A percentile compares a stretch with the other conserved stretches of the same genome.
phyloP scores from a whole-genome alignment of 1,140 invertebrate genomes.

The Battus philenor region DNA sequence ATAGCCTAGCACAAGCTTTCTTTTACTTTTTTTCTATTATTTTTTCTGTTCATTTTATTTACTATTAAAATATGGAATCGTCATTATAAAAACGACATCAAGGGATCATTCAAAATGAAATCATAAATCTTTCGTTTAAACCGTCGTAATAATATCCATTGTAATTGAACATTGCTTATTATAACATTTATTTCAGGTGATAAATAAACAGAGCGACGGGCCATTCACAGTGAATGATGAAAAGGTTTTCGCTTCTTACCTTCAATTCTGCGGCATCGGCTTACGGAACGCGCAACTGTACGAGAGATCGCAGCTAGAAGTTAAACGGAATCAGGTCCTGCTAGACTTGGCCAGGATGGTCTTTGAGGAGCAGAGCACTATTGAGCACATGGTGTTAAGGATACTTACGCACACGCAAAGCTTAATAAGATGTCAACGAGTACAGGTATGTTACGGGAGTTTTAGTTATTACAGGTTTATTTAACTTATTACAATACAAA shows the following conservation, averaged over 20 bases:
- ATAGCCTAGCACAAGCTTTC: neutral
- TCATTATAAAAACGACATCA: neutral
- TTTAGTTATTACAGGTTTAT: too few relatives aligned
- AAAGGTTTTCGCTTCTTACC: slow-evolving; percentile 93
- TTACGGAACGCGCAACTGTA: slow-evolving; percentile 95
- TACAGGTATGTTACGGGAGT: too few relatives aligned
- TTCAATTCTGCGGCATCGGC: slow-evolving; percentile 97
- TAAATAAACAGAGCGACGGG: slow-evolving; percentile 92
- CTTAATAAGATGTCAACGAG: slow-evolving; percentile 93
- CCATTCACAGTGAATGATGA: slow-evolving; percentile 91
- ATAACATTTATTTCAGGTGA: slow-evolving; percentile 80
- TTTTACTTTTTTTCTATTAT: neutral
- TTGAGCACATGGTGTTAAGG: slow-evolving; percentile 95
- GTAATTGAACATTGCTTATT: neutral
- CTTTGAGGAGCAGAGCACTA: slow-evolving; percentile 97
- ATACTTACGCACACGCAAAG: slow-evolving; percentile 97
- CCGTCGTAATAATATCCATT: too few relatives aligned
- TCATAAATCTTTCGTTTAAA: neutral
- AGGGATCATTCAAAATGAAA: neutral
- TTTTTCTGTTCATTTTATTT: neutral
- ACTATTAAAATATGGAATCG: neutral
- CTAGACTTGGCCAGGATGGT: slow-evolving; percentile 96
- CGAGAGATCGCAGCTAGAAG: slow-evolving; percentile 94
- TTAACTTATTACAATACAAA: too few relatives aligned
- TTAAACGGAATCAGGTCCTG: slow-evolving; percentile 96